A percentile compares a stretch with the other conserved stretches of the same genome.
Evolutionary conservation across 2,888 invertebrate species (phyloP).

Genomic region (Choreutis nemorana): DNA sequence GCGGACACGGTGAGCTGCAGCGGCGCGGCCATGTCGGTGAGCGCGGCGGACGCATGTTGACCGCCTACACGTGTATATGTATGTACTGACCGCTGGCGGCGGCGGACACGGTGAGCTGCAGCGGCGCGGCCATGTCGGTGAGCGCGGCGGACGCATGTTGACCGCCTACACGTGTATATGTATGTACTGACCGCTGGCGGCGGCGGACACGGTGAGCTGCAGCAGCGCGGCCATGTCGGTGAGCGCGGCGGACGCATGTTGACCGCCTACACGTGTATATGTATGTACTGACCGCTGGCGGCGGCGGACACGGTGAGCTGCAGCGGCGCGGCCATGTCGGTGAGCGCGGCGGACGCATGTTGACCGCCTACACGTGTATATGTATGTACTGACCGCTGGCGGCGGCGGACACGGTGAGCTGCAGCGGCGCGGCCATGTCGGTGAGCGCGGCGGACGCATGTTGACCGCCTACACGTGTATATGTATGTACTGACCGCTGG

Average conservation of each 20-base stretch:
- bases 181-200: no score
- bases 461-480: no score
- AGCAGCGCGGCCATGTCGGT: slow-evolving; percentile 82
- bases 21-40: slow-evolving; percentile 81
- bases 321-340: slow-evolving; percentile 71
- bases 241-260: slow-evolving; percentile 69
- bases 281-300: no score
- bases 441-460: slow-evolving; percentile 65
- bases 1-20: slow-evolving; percentile 79
- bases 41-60: slow-evolving; percentile 69
- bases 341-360: no score
- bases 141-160: slow-evolving; percentile 70
- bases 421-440: slow-evolving; percentile 71
- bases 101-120: slow-evolving; percentile 78
- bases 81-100: slow-evolving; percentile 70
- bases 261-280: no score
- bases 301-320: no score
- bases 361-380: no score
- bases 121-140: slow-evolving; percentile 79
- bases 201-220: slow-evolving; percentile 77
- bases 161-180: no score
- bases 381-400: slow-evolving; percentile 68
- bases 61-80: no score
- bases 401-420: no score
- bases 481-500: slow-evolving; percentile 66